These are phyloP conservation scores for Margaritifera margaritifera DNA, from an alignment of 2,888 invertebrate genomes.

Conservation along the genomic window DNA sequence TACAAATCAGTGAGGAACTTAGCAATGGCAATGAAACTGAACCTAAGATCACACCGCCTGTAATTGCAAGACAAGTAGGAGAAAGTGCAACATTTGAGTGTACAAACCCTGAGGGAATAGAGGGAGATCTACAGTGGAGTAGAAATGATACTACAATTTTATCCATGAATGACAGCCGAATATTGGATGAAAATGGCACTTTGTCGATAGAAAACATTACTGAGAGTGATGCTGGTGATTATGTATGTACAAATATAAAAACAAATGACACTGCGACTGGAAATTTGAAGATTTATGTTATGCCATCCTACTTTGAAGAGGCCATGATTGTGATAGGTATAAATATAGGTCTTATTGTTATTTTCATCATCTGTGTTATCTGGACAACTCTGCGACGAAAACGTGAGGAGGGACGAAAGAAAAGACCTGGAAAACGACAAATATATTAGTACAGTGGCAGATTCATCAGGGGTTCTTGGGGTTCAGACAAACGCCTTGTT, in stretches of 20 bases:
- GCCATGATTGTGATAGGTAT: constrained; percentile 55
- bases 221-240: constrained; percentile 62
- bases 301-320: constrained; percentile 53
- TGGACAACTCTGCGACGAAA: constrained; percentile 32
- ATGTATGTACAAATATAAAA: constrained; percentile 51
- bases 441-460: too few relatives aligned
- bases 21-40: constrained; percentile 10
- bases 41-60: constrained; percentile 12
- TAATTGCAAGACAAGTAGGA: constrained; percentile 13
- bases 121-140: constrained; percentile 16
- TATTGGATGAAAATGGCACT: constrained; percentile 31
- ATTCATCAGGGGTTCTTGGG: too few relatives aligned
- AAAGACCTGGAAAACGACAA: background rate
- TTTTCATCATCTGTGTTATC: constrained; percentile 49
- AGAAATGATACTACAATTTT: constrained; percentile 21
- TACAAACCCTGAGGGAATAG: constrained; percentile 2
- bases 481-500: too few relatives aligned
- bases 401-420: constrained; percentile 5
- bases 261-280: constrained; percentile 44
- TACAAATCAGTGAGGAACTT: too few relatives aligned
- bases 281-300: constrained; percentile 41
- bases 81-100: constrained; percentile 20
- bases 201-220: constrained; percentile 59
- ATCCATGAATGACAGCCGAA: constrained; percentile 5
- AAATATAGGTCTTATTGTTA: constrained; percentile 41